Evolutionary conservation across 1,140 invertebrate genomes (phyloP).

Genomic region (Euura lappo): DNA sequence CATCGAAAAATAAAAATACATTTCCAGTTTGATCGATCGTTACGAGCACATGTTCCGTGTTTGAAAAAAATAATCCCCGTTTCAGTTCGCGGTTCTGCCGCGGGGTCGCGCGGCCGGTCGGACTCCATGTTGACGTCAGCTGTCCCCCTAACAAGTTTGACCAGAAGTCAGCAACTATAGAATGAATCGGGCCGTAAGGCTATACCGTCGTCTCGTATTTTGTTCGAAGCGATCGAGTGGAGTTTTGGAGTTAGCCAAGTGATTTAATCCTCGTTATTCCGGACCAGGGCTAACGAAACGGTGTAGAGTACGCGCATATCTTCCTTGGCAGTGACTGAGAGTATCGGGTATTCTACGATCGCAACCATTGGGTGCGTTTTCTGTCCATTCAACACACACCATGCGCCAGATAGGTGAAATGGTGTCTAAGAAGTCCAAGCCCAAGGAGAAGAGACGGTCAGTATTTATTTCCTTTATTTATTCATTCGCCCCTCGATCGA

Average conservation of each 20-base stretch:
- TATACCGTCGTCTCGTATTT: not conserved
- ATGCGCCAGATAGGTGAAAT: conserved; percentile 7
- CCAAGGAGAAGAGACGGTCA: conserved; percentile 42
- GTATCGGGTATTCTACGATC: conserved; percentile 21
- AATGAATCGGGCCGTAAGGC: not conserved
- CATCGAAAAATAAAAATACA: no score
- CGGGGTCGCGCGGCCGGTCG: not conserved
- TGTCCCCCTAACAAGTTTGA: not conserved
- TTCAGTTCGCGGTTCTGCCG: not conserved
- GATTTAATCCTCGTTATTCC: not conserved
- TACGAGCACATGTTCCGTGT: no score
- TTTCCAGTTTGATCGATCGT: no score
- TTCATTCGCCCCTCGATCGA: no score
- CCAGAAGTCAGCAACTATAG: not conserved
- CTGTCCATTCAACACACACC: not conserved
- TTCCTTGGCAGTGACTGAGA: conserved; percentile 43
- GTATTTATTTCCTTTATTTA: not conserved
- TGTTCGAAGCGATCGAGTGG: not conserved
- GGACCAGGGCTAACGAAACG: not conserved
- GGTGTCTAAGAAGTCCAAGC: conserved; percentile 20
- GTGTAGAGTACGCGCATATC: conserved; percentile 22
- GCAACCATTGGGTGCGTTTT: no score
- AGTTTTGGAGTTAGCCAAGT: not conserved
- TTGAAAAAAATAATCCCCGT: no score
- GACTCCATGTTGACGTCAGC: not conserved